A percentile compares a stretch with the other conserved stretches of the same genome.
phyloP scores from a whole-genome alignment of 2,888 invertebrate genomes.

The Eumerus sabulonum region DNA sequence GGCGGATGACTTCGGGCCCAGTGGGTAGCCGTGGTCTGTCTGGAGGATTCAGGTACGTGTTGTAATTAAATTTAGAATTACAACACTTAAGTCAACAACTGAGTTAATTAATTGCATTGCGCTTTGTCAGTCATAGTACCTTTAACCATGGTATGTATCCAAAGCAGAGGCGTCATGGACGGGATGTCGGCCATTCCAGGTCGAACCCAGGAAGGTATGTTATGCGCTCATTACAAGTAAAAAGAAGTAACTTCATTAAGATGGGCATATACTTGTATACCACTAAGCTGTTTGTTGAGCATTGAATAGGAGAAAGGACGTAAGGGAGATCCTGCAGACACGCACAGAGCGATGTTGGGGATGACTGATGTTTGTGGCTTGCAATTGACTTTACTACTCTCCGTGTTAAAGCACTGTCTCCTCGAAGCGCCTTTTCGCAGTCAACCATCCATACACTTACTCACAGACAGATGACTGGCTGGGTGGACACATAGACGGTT shows the following conservation, averaged over 20 bases:
- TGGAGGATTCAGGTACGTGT: conserved; percentile 28
- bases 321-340: too few relatives aligned
- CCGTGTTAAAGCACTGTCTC: background rate
- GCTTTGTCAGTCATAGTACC: conserved; percentile 1
- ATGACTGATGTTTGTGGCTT: conserved; percentile 28
- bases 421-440: background rate
- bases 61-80: conserved; percentile 65
- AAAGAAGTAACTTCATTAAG: conserved; percentile 60
- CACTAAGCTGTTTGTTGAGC: background rate
- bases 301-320: too few relatives aligned
- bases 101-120: conserved; percentile 61
- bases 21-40: background rate
- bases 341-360: conserved; percentile 9
- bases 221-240: conserved; percentile 51
- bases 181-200: background rate
- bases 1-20: too few relatives aligned
- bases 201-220: conserved; percentile 44
- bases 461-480: conserved; percentile 1
- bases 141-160: too few relatives aligned
- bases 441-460: background rate
- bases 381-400: conserved; percentile 34
- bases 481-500: conserved; percentile 30
- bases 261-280: too few relatives aligned
- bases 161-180: too few relatives aligned
- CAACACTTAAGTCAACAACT: conserved; percentile 63